Evolutionary conservation across 2,888 invertebrate genomes (phyloP), one percentile per base, ranked within the genome.

Genomic region (Hedychridium roseum): DNA sequence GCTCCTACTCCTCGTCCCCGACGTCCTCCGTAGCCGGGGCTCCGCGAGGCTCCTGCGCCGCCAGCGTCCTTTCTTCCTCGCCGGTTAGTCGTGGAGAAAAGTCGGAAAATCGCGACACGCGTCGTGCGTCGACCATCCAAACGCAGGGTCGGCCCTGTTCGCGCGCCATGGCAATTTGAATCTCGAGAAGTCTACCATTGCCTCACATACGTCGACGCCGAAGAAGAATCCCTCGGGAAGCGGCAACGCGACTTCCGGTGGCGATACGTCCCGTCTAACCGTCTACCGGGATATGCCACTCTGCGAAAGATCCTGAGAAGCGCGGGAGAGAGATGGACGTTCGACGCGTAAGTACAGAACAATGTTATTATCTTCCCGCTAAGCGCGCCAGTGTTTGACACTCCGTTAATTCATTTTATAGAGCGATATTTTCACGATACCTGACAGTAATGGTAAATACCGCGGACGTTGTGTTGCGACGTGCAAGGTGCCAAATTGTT

Each of bases 281-380:
- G 54, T 51, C 43, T 46, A 53, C 42, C 52, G 43, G 56, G 62
- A 73, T 66, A 62, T 63, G 71, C 64, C 61, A 53, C 54, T 60
- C 50, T 58, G 47, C 63, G 52, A 56, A 63, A 68, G 57, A 21
- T 43, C 27, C 32, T 52, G 48, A 62, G 15, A 17, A 38, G n/a
- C 18, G 14, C 23, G 31, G 49, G 54, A 57, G 58, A 67, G 70
- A 70, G 49, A 76, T 74, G 76, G 70, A 72, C 54, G 36, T 62
- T 57, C 70, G 67, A 65, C 60, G 66, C 64, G 76, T 76, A 57
- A 75, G 76, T 72, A 59, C n/a, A 36, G 14, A 30, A n/a, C n/a
- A n/a, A n/a, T n/a, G n/a, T n/a, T n/a, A n/a, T n/a, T n/a, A n/a
- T n/a, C n/a, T n/a, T n/a, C n/a, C n/a, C n/a, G n/a, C n/a, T n/a